Conservation (phyloP, 2,113 vertebrate genomes). For the Antigone vipio region DNA sequence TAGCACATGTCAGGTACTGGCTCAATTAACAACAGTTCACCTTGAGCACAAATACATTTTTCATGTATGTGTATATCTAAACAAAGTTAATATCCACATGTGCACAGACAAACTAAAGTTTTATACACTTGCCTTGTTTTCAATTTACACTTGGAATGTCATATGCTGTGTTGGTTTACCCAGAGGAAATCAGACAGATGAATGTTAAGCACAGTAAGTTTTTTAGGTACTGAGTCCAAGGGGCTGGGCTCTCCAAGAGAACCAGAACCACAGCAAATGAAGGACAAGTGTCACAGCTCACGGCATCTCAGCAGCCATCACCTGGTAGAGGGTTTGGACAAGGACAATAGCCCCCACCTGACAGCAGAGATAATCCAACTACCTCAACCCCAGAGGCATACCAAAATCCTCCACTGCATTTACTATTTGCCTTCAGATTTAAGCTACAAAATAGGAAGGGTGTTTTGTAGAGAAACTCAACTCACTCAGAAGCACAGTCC, state of each 20-base stretch:
- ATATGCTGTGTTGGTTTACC: fast-evolving
- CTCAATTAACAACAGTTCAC: not conserved
- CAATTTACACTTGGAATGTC: not conserved
- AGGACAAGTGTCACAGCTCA: not conserved
- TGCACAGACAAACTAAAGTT: not conserved
- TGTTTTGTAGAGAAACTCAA: not conserved
- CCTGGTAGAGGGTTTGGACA: not conserved
- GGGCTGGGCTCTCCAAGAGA: not conserved
- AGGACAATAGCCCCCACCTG: not conserved
- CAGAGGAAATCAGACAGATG: not conserved
- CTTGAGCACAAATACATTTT: not conserved
- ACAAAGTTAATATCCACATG: not conserved
- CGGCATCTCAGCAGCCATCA: not conserved
- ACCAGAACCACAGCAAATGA: not conserved
- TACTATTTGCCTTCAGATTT: not conserved
- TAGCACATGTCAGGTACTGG: not conserved
- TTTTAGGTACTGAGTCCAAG: not conserved
- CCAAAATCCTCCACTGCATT: not conserved
- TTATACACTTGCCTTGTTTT: not conserved
- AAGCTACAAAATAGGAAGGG: not conserved
- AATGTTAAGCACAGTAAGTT: not conserved
- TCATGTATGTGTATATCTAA: not conserved
- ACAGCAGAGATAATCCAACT: not conserved
- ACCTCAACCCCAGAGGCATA: not conserved
- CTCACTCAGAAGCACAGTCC: not conserved